phyloP scores from a whole-genome alignment of 53 echinoderm and acorn worm species.

The Temnopleurus reevesii region DNA sequence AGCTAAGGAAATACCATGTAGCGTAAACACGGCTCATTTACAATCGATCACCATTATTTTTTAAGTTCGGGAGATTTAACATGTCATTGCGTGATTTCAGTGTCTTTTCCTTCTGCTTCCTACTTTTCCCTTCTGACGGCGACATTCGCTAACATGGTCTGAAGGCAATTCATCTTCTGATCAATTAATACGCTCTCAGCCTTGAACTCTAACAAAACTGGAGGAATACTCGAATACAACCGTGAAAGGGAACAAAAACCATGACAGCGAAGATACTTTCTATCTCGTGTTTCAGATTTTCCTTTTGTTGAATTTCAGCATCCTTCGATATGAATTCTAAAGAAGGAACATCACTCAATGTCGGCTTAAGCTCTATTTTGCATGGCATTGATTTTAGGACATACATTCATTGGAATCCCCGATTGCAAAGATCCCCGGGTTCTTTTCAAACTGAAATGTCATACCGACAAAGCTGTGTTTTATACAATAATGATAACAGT shows the following conservation, averaged over 20 bases:
- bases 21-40: not conserved
- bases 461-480: too few relatives aligned
- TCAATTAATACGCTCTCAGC: not conserved
- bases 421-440: too few relatives aligned
- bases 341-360: too few relatives aligned
- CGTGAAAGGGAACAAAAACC: not conserved
- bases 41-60: constrained; percentile 14
- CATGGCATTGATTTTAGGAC: too few relatives aligned
- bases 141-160: not conserved
- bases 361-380: too few relatives aligned
- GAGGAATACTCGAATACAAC: not conserved
- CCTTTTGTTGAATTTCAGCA: not conserved
- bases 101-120: not conserved
- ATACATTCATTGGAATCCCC: too few relatives aligned
- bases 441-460: too few relatives aligned
- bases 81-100: too few relatives aligned
- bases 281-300: too few relatives aligned
- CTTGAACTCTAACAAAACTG: too few relatives aligned
- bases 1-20: not conserved
- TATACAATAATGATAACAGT: too few relatives aligned
- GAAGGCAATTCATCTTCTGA: not conserved
- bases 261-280: too few relatives aligned
- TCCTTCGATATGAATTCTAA: not conserved
- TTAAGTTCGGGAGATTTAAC: not conserved
- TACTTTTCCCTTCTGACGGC: not conserved